Evolutionary conservation across 2,888 invertebrate genomes (phyloP).

Genomic region (Rhyacophila evoluta): DNA sequence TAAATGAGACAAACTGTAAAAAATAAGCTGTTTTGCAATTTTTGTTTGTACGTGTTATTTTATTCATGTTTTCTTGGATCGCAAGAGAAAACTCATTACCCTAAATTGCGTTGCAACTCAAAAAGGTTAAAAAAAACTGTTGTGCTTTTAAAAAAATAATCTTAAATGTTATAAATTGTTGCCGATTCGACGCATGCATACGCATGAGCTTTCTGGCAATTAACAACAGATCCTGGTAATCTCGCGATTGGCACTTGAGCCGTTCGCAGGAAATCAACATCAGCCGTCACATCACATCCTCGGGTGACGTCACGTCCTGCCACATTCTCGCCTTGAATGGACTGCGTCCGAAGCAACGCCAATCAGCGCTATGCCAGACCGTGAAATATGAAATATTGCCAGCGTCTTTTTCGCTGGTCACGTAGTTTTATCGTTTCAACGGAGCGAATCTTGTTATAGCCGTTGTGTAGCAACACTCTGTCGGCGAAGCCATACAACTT

Average conservation of each 20-base stretch:
- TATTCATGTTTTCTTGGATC: too few relatives aligned
- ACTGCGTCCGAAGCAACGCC: not conserved
- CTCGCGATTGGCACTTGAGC: not conserved
- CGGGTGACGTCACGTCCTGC: constrained; percentile 46
- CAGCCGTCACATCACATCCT: not conserved
- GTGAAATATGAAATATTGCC: constrained; percentile 49
- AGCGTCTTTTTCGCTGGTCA: constrained; percentile 45
- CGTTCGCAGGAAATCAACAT: not conserved
- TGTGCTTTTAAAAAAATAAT: too few relatives aligned
- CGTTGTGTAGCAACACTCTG: constrained; percentile 23
- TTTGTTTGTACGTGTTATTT: too few relatives aligned
- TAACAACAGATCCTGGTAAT: not conserved
- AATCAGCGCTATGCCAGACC: constrained; percentile 23
- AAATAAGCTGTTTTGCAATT: too few relatives aligned
- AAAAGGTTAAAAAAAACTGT: too few relatives aligned
- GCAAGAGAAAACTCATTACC: too few relatives aligned
- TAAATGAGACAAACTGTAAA: too few relatives aligned
- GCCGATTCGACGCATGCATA: too few relatives aligned
- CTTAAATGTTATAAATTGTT: too few relatives aligned
- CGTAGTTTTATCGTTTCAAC: constrained; percentile 30
- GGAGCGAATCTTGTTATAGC: constrained; percentile 38
- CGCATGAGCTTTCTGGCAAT: too few relatives aligned
- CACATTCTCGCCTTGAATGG: constrained; percentile 32
- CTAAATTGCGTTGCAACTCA: too few relatives aligned
- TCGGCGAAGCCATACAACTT: not conserved